phyloP scores from a whole-genome alignment of 2,888 invertebrate species.

The Trilocha varians region DNA sequence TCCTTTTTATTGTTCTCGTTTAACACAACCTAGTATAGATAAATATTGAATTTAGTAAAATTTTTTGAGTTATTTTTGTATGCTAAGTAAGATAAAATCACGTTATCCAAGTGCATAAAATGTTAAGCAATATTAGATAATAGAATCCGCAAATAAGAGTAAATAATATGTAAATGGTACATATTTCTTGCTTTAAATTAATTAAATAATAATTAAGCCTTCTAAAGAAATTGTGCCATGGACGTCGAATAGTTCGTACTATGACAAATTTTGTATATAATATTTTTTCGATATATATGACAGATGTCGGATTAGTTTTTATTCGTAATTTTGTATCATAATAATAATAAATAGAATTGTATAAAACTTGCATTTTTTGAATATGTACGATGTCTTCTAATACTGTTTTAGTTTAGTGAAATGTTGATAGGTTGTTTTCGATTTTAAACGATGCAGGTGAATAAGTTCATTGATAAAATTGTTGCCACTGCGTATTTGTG shows the following conservation, averaged over 20 bases:
- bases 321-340: conserved; percentile 36
- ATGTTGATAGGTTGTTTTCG: conserved; percentile 29
- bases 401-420: conserved; percentile 40
- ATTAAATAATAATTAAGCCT: conserved; percentile 29
- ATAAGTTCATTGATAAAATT: conserved; percentile 49
- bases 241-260: conserved; percentile 34
- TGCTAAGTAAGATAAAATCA: not conserved
- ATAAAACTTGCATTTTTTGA: conserved; percentile 40
- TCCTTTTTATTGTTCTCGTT: not conserved
- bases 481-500: conserved; percentile 35
- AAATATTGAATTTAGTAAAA: too few relatives aligned
- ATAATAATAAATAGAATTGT: conserved; percentile 27
- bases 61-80: too few relatives aligned
- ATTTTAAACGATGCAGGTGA: conserved; percentile 56
- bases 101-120: not conserved
- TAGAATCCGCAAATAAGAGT: not conserved
- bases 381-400: conserved; percentile 34
- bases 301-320: conserved; percentile 23
- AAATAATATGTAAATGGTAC: conserved; percentile 31
- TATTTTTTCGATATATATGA: conserved; percentile 49
- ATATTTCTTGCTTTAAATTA: conserved; percentile 47
- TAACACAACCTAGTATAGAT: not conserved
- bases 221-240: conserved; percentile 65
- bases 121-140: not conserved
- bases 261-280: conserved; percentile 57